Evolutionary conservation across 2,888 invertebrate species (phyloP).

Genomic region (Papilio demoleus): DNA sequence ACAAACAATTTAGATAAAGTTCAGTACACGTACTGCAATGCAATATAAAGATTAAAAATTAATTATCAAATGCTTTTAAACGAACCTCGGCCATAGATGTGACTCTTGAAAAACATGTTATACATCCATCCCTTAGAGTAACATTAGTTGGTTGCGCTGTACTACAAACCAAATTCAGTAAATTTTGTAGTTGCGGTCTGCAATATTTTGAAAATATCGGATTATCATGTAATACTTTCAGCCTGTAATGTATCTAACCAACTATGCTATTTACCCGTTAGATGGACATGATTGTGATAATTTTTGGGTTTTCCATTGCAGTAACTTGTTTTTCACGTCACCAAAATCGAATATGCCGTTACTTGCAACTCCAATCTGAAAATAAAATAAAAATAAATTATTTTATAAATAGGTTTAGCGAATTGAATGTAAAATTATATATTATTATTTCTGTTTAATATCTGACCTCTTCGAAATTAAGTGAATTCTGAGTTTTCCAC

Average conservation of each 20-base stretch:
- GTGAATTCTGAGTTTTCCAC: slow-evolving; percentile 71
- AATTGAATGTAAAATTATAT: not conserved
- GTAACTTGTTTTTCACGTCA: slow-evolving; percentile 77
- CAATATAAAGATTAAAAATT: not conserved
- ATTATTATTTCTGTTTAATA: not conserved
- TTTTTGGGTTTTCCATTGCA: slow-evolving; percentile 79
- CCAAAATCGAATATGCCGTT: slow-evolving; percentile 76
- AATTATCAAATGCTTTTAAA: not conserved
- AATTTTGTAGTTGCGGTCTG: slow-evolving; percentile 74
- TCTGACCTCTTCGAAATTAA: slow-evolving; percentile 76
- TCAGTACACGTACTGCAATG: too few relatives aligned
- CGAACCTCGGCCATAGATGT: slow-evolving; percentile 77
- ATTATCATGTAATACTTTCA: not conserved
- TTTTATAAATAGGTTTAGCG: not conserved
- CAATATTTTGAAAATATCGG: slow-evolving; percentile 42
- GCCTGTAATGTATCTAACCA: not conserved
- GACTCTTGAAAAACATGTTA: slow-evolving; percentile 85
- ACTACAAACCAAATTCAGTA: slow-evolving; percentile 85
- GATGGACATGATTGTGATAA: slow-evolving; percentile 72
- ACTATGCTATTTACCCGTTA: slow-evolving; percentile 64
- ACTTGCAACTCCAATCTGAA: slow-evolving; percentile 66
- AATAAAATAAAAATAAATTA: too few relatives aligned
- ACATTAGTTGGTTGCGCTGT: slow-evolving; percentile 85
- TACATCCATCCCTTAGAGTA: slow-evolving; percentile 84
- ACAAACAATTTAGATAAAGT: too few relatives aligned